Evolutionary conservation across 2,113 vertebrate genomes (phyloP), one percentile per base, ranked within the genome.

Genomic region (Carassius carassius): DNA sequence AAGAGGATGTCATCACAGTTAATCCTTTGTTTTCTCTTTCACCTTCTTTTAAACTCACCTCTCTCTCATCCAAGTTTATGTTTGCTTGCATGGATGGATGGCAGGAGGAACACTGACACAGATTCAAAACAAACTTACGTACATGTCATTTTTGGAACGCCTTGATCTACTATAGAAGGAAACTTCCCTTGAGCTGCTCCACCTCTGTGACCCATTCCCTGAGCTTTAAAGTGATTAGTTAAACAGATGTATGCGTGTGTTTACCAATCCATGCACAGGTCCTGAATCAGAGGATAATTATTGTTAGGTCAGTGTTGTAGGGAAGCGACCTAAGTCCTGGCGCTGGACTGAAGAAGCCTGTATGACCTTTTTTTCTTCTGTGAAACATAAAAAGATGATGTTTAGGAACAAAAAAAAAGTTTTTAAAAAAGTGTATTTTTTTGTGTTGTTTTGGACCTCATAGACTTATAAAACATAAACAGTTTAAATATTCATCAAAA

Each of bases 21-120:
- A 56, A 80, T 37, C 82, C 37, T 67, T 58, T 86, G 76, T 81
- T 74, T 81, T 67, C 73, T 60, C 77, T 79, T 81, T 41, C 77
- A 84, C 77, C n/a, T 56, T 81, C 54, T 54, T 82, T 72, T 23
- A 72, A 83, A 67, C 73, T 77, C 23, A 12, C 69, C 25, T 58
- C 58, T 25, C 29, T 77, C 51, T 85, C n/a, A 23, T 14, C n/a
- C 60, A 78, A 67, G 32, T 35, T 16, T 54, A 25, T 54, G 29
- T 78, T 78, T 60, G 78, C 60, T 29, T 32, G 41, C 16, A 67
- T 67, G 23, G 60, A 80, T 14, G n/a, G 60, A 80, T 49, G 60
- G 78, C 60, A 49, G 37, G 10, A 23, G 32, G 56, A 41, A 49
- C 21, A 32, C 62, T 65, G 37, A 47, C 21, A 25, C 32, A 16